Evolutionary conservation across 2,113 vertebrate genomes (phyloP).

Genomic region (Porphyrio hochstetteri): DNA sequence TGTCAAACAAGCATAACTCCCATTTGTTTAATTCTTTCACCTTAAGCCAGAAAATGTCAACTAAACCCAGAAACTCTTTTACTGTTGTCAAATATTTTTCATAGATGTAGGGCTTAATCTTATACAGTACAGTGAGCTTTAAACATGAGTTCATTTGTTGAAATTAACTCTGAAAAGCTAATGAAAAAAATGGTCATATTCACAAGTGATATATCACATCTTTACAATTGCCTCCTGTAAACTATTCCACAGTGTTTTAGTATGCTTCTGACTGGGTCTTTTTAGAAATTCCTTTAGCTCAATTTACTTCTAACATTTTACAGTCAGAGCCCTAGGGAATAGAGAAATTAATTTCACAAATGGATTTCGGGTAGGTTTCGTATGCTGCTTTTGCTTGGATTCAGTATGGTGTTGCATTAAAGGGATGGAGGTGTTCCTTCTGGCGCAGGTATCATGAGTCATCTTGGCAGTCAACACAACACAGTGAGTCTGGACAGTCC

Average conservation of each 20-base stretch:
- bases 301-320: neutral
- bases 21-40: conserved; percentile 34
- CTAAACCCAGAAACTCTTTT: neutral
- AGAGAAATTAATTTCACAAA: neutral
- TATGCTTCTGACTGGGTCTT: neutral
- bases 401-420: neutral
- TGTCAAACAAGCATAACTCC: neutral
- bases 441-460: neutral
- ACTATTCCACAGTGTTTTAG: conserved; percentile 29
- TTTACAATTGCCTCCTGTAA: conserved; percentile 19
- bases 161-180: conserved; percentile 57
- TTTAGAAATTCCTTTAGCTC: neutral
- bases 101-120: conserved; percentile 21
- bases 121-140: conserved; percentile 29
- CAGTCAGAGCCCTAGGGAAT: neutral
- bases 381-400: neutral
- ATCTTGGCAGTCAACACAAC: neutral
- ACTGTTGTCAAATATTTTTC: conserved; percentile 17
- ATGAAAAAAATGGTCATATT: conserved; percentile 39
- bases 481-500: neutral
- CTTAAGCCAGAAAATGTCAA: conserved; percentile 27
- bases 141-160: conserved; percentile 56
- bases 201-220: conserved; percentile 22
- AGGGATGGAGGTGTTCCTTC: neutral
- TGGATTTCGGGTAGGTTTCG: neutral